phyloP scores from a whole-genome alignment of 2,797 vertebrate genomes.

The Ctenopoma multispine region DNA sequence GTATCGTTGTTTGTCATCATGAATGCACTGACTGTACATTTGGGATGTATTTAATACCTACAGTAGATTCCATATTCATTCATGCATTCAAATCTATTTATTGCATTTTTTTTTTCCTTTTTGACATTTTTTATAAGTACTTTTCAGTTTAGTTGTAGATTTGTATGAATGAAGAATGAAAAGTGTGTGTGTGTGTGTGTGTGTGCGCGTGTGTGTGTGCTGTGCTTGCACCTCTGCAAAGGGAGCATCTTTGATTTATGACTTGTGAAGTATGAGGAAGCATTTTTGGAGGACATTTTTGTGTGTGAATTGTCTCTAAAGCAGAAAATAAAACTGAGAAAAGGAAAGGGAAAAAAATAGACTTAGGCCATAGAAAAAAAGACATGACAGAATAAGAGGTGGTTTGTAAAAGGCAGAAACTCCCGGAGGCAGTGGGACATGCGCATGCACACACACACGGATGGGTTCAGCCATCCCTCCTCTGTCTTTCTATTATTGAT shows the following conservation, averaged over 20 bases:
- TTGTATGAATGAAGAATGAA: conserved; percentile 2
- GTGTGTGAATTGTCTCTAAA: conserved; percentile 7
- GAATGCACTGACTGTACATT: background rate
- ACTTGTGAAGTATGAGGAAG: background rate
- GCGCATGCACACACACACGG: conserved; percentile 7
- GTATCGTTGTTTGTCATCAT: background rate
- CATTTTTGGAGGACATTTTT: background rate
- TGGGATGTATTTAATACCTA: background rate
- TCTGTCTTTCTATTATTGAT: conserved; percentile 81
- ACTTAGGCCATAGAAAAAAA: conserved; percentile 9
- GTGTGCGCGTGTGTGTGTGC: no score
- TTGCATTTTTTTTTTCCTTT: no score
- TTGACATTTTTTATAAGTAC: no score
- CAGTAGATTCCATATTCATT: background rate
- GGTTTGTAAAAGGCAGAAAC: conserved; percentile 58
- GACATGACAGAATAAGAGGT: conserved; percentile 20
- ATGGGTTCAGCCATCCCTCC: conserved; percentile 40
- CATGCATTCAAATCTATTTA: no score
- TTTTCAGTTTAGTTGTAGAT: background rate
- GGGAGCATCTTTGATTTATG: background rate
- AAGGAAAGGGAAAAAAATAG: background rate
- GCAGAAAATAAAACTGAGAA: conserved; percentile 5
- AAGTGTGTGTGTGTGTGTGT: background rate
- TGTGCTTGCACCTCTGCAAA: background rate
- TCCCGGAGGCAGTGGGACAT: conserved; percentile 58